phyloP scores from a whole-genome alignment of 2,797 vertebrate genomes.

The Mionectes olivaceus region DNA sequence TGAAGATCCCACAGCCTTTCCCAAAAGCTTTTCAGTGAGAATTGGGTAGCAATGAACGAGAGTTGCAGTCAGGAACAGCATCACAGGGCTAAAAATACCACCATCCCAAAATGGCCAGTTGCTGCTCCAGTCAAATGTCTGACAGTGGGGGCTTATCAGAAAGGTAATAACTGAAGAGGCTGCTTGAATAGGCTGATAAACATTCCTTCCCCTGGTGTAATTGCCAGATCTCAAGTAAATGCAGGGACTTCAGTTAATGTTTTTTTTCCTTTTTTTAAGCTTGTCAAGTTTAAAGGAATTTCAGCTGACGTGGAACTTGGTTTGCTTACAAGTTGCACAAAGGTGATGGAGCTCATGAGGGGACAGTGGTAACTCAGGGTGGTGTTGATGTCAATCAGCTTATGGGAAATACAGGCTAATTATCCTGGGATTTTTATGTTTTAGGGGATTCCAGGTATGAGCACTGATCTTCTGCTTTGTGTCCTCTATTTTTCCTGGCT shows the following conservation, averaged over 20 bases:
- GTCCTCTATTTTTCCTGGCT: background rate
- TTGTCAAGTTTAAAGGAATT: background rate
- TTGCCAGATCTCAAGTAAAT: background rate
- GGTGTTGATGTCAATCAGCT: background rate
- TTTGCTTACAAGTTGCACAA: background rate
- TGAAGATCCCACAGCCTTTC: background rate
- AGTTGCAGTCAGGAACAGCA: background rate
- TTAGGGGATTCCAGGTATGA: background rate
- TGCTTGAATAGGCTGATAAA: background rate
- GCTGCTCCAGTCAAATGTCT: background rate
- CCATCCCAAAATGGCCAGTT: slow-evolving; percentile 1
- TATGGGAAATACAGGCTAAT: background rate
- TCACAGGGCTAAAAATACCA: background rate
- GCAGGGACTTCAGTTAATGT: background rate
- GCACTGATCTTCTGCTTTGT: background rate
- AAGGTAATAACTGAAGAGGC: background rate
- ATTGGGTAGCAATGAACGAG: background rate
- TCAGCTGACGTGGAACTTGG: background rate
- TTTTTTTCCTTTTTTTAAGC: background rate
- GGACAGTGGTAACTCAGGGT: background rate
- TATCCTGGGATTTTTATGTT: background rate
- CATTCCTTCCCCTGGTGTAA: background rate
- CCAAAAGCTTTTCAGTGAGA: background rate
- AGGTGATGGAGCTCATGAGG: background rate
- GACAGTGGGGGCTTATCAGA: background rate